Percentiles rank a stretch among this genome's conserved stretches.
These are phyloP conservation scores for Lithophane semibrunnea DNA, from an alignment of 2,888 invertebrate species.

Conservation along the genomic window DNA sequence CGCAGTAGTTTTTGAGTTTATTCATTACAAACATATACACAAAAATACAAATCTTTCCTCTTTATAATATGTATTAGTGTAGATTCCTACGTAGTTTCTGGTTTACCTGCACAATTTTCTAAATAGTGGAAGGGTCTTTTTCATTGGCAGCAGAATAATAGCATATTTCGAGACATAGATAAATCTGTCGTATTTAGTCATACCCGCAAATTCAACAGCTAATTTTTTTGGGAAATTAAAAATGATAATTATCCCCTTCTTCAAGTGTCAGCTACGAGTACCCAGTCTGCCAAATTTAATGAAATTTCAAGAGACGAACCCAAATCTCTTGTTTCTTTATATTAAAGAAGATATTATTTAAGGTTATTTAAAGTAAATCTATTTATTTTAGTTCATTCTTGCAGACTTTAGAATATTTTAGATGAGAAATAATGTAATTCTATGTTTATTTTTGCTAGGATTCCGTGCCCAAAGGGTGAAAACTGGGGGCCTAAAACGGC, in stretches of 20 bases:
- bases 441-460: neutral
- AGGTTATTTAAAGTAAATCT: neutral
- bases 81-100: neutral
- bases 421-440: neutral
- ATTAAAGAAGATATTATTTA: constrained; percentile 9
- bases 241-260: neutral
- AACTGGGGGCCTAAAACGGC: too few species aligned
- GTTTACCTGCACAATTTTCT: neutral
- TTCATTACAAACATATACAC: too few species aligned
- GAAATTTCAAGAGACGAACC: neutral
- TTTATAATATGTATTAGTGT: too few species aligned
- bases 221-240: constrained; percentile 5
- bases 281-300: constrained; percentile 24
- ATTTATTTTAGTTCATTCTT: neutral
- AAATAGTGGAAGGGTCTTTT: neutral
- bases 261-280: neutral
- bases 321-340: neutral
- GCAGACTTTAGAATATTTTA: neutral
- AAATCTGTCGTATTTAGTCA: too few species aligned
- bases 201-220: too few species aligned
- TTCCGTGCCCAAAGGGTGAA: neutral
- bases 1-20: too few species aligned
- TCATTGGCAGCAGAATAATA: neutral
- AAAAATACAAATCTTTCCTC: too few species aligned
- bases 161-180: neutral